Base-by-base conservation (phyloP, 2,888 invertebrate genomes). In the Cataglyphis albicans region DNA sequence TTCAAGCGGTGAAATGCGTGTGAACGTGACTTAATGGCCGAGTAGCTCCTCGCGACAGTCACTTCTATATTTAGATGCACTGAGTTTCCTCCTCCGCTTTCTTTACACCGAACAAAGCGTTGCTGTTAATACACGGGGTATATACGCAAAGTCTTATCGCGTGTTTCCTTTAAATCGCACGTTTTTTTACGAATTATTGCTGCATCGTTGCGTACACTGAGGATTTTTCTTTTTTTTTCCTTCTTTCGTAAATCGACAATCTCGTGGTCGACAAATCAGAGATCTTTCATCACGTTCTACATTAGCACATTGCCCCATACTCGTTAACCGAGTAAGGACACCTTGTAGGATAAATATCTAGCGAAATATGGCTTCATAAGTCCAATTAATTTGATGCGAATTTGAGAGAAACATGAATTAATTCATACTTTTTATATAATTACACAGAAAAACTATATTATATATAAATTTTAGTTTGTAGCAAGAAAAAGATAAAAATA, bases 11-110 rank as follows among this genome's bases (percentile, higher is more conserved):
- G 52, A 52, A 52, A 52, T n/a, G 52, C 52, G 86, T 91, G 91
- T 90, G 91, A 90, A 90, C 86, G 91, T 84, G 84, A 91, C 91
- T 90, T 91, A 92, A 93, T 90, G 90, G 90, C 86, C 86, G 86
- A 52, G 91, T 91, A 90, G 90, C 91, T 91, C 90, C 89, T 89
- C 89, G 89, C 91, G 91, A 93, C 93, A 93, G 93, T 94, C 94
- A 94, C 91, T 93, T 93, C 94, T 94, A 94, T 94, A 93, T 94
- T 94, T 94, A 94, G 94, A 94, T 94, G 92, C 91, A 92, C 91
- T 91, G 91, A 91, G 92, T 92, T 92, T 93, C 91, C 92, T 93
- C 92, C 92, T 93, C 91, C 92, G 92, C 93, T 94, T 93, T 94
- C 93, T 93, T 93, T 92, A 90, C 88, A 88, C 91, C 90, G 92